Evolutionary conservation across 2,797 vertebrate species (phyloP), one percentile per base, ranked within the genome.

Genomic region (Schizopygopsis malacanthus): DNA sequence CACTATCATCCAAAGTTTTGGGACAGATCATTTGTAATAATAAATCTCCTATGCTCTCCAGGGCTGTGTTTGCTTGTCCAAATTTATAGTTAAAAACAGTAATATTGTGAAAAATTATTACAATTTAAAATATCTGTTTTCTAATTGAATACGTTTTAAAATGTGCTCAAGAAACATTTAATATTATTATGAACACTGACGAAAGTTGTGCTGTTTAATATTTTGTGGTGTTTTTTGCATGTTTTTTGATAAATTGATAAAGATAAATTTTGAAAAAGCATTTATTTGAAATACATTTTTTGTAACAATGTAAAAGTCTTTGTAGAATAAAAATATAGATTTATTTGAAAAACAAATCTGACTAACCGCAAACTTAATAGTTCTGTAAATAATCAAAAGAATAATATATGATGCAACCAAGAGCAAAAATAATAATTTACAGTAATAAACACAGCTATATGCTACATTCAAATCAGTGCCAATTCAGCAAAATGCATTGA

Each of bases 361-460:
- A 65, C 28, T 33, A 15, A 16, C 28, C 0, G 2, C 67, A 70
- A 22, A 70, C 28, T 8, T 16, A 16, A 56, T 28, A 10, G 15
- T 20, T 41, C 63, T 33, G 18, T 22, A 75, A 8, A 65, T 0
- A 71, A 11, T 13, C 13, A 50, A 67, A 39, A 71, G 18, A 56
- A 37, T 45, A 33, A 71, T 37, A 65, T 54, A 43, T 20, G 4
- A 54, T 22, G 20, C 28, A 73, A 52, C 13, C 28, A 67, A 79
- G 12, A 39, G 63, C 10, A 28, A 67, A n/a, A 61, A 37, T 41
- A 39, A 77, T 56, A n/a, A 78, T 81, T 83, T 89, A 82, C 56
- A 52, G 6, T 72, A 28, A 41, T 79, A 65, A 25, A 75, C 75
- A 82, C 59, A 52, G 59, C 59, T 25, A 61, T 61, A 65, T 85